Evolutionary conservation across 2,113 vertebrate species (phyloP), one percentile per base, ranked within the genome.

Genomic region (Spilogale gracilis): DNA sequence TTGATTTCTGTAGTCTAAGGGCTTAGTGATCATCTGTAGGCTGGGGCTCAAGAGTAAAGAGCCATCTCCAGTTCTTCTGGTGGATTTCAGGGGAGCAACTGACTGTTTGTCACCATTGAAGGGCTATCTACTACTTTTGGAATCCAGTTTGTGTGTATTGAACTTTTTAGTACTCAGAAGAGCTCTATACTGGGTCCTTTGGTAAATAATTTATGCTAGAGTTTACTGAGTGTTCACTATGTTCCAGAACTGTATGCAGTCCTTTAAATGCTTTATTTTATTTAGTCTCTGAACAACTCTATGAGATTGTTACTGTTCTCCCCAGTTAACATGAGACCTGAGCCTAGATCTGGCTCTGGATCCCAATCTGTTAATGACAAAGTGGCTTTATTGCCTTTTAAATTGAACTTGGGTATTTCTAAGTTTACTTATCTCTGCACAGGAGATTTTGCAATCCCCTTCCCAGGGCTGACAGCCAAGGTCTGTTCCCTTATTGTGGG

Each of bases 191-290:
- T 63, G 63, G 27, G 50, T 69, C 50, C 12, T 92, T 74, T 95
- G 50, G 84, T 95, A 97, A 97, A 96, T 69, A 85, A 74, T 86
- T 38, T 89, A 12, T 91, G 48, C 16, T 67, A 11, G 30, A 95
- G 30, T 78, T 95, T 95, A 83, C 63, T 91, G 48, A 95, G 43
- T 85, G 32, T 97, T 95, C 67, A 38, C 58, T 81, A 0, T 93
- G 56, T 91, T 89, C 58, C 56, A 65, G 38, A 95, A 78, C n/a
- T 94, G 18, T 94, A 79, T 54, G 76, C n/a, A 38, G n/a, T 78
- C 69, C 84, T 89, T 58, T 83, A 80, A 89, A n/a, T 87, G 32
- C 56, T 88, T 82, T 52, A 58, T 80, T 93, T 88, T 80, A 76
- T 96, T 96, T 97, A 84, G 69, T 91, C 38, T 85, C 58, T 30